These are phyloP conservation scores for Triplophysa dalaica DNA, from an alignment of 2,113 vertebrate genomes.

Conservation along the genomic window DNA sequence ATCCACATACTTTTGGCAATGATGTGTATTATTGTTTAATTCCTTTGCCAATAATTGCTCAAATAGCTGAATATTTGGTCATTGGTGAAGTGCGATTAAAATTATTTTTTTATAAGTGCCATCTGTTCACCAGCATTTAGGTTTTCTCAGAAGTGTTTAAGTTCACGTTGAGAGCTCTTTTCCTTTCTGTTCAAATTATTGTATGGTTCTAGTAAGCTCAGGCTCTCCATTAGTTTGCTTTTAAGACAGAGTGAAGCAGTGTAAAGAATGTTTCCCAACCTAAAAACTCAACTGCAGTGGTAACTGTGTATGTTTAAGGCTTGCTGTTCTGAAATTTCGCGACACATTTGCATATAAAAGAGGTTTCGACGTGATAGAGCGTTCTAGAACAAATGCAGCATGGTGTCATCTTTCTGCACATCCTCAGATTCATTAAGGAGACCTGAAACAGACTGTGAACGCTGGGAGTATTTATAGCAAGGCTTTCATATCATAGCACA, in stretches of 20 bases:
- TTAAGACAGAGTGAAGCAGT: no score
- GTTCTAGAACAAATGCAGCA: constrained; percentile 1
- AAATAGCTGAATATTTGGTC: background rate
- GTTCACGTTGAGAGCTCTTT: no score
- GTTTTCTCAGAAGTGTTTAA: no score
- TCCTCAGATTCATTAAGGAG: constrained; percentile 60
- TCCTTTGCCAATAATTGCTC: no score
- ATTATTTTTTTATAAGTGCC: background rate
- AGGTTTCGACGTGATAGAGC: background rate
- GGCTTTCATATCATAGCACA: constrained; percentile 35
- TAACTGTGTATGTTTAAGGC: background rate
- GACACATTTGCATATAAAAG: constrained; percentile 15
- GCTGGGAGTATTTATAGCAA: constrained; percentile 51
- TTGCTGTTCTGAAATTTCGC: background rate
- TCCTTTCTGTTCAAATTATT: no score
- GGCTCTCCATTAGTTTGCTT: no score
- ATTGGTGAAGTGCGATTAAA: background rate
- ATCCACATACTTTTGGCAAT: background rate
- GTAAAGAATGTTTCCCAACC: no score
- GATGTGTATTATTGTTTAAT: no score
- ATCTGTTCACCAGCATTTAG: no score
- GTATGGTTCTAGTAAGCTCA: no score
- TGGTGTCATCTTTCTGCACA: background rate
- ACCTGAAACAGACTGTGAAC: constrained; percentile 54
- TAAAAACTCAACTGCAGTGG: no score